Conservation (phyloP, 1,140 invertebrate species). For the Aphelenchoides fujianensis region DNA sequence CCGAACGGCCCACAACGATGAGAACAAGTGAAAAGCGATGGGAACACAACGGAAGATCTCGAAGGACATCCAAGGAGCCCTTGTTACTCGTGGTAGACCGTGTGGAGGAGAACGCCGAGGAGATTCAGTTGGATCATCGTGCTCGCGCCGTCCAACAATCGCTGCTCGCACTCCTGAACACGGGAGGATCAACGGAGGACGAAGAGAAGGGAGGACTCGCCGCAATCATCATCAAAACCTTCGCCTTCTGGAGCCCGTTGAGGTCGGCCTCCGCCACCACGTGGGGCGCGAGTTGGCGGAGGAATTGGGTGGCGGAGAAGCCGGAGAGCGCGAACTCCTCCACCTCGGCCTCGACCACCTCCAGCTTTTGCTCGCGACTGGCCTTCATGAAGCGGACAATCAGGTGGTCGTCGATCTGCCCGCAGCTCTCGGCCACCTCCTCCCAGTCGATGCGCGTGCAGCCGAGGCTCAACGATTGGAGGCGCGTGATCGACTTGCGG, state of each 20-base stretch:
- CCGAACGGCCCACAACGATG: too few species aligned
- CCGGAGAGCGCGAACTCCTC: constrained; percentile 75
- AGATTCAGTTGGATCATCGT: neutral
- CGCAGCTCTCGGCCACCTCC: constrained; percentile 76
- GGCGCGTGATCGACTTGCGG: constrained; percentile 56
- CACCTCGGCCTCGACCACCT: constrained; percentile 23
- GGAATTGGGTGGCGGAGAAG: constrained; percentile 77
- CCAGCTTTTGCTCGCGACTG: constrained; percentile 7
- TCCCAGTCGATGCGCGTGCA: constrained; percentile 68
- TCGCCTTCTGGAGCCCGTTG: constrained; percentile 63
- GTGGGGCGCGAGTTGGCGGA: constrained; percentile 74
- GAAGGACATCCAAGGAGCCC: too few species aligned
- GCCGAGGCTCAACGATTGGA: constrained; percentile 43
- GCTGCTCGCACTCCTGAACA: neutral
- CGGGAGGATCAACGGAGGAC: neutral
- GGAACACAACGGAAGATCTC: too few species aligned
- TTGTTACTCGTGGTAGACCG: neutral
- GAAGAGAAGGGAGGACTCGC: constrained; percentile 60
- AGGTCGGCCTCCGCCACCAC: constrained; percentile 72
- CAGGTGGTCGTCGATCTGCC: constrained; percentile 65
- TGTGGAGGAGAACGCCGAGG: neutral
- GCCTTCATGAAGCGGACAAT: constrained; percentile 25
- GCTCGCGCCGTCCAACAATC: constrained; percentile 11
- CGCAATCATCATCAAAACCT: constrained; percentile 62
- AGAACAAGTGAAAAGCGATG: too few species aligned